Conservation (phyloP, 2,113 vertebrate species). For the Ploceus nigricollis region DNA sequence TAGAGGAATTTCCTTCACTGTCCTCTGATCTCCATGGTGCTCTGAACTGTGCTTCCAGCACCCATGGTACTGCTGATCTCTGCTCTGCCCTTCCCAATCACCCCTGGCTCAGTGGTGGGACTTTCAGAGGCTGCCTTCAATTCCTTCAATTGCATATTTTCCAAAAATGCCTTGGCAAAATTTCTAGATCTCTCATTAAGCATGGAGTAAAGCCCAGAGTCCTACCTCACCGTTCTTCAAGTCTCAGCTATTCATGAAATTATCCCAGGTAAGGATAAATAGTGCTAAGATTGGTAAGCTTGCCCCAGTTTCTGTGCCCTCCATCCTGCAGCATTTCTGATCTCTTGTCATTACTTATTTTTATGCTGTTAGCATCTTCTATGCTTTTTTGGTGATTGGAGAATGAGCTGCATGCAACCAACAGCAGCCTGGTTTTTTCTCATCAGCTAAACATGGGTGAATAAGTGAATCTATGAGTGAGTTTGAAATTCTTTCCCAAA, state of each 20-base stretch:
- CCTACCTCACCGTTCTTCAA: not conserved
- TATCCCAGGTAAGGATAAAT: not conserved
- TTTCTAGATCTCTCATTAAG: not conserved
- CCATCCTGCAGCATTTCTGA: not conserved
- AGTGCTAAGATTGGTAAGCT: not conserved
- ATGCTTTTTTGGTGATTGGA: not conserved
- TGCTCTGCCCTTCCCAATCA: not conserved
- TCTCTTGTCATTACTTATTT: not conserved
- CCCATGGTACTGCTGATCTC: not conserved
- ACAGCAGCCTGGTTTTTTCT: not conserved
- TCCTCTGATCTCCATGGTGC: not conserved
- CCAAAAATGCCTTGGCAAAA: not conserved
- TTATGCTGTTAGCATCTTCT: not conserved
- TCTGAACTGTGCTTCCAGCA: not conserved
- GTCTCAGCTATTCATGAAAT: not conserved
- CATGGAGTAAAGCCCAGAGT: not conserved
- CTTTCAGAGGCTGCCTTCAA: not conserved
- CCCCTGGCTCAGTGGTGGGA: rapidly evolving
- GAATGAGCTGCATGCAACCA: not conserved
- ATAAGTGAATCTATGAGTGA: not conserved
- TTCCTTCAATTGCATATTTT: not conserved
- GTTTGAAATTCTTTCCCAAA: not conserved
- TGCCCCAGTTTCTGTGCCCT: not conserved
- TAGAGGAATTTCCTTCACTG: not conserved
- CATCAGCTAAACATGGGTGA: not conserved